Evolutionary conservation across 1,140 invertebrate species (phyloP), one percentile per base, ranked within the genome.

Genomic region (Diorhabda carinulata): DNA sequence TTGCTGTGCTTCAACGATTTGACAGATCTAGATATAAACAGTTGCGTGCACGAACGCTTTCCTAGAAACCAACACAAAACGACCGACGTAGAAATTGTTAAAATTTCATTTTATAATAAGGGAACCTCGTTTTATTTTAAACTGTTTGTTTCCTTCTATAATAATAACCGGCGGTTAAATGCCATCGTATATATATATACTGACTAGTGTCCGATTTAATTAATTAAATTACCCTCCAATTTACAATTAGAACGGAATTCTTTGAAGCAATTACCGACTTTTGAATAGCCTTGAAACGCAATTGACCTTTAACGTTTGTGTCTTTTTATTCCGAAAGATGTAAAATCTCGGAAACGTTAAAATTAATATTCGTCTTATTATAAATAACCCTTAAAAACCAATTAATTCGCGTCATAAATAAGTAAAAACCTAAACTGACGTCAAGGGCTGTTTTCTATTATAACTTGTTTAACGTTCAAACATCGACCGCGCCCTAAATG

Each of bases 1-100:
- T 25, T 52, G n/a, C 6, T 52, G 47, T 52, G 70, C 61, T 72
- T 72, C 67, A 68, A 66, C 62, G 67, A 67, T 66, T 67, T 73
- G 70, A 73, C 70, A 71, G 70, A 73, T 71, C 67, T 73, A 72
- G 72, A 73, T 70, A 64, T 67, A 67, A 52, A 57, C 64, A 59
- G 10, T 73, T 73, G 72, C 72, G 72, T 73, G 72, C 57, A 71
- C 61, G 68, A 69, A 44, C 60, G 62, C 43, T 72, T 73, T 70
- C 72, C 56, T 66, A 67, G 70, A 73, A 70, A 61, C 52, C 9
- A 67, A 71, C 25, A 25, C 72, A 71, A 71, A 73, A 69, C 72
- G 61, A 56, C 66, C 69, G 66, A 57, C 65, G 10, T 56, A 25
- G 63, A 57, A 44, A 57, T 63, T 44, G 61, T 63, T 41, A 43